Base-by-base conservation (phyloP, 2,113 vertebrate species). In the Mionectes macconnelli region DNA sequence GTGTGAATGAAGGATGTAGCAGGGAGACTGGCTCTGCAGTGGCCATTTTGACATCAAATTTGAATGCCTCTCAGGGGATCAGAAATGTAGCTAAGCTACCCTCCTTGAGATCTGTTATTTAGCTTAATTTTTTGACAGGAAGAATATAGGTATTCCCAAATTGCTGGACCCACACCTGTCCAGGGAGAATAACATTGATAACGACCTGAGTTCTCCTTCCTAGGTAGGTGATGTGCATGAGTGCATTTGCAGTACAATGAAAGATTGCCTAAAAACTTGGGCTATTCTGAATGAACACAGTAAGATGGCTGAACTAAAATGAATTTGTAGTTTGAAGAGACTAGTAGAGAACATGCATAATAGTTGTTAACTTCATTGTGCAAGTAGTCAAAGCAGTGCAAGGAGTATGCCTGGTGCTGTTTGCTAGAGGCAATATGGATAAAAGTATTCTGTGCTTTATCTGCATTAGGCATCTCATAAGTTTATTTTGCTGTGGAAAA, bases 41-140 rank as follows among this genome's bases (percentile, higher is more conserved):
- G 80, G 88, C 93, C 91, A 87, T 95, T 94, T 91, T 89, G 70
- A 42, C n/a, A 42, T 47, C 68, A 92, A 68, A 70, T 75, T 33
- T 27, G 39, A 56, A 33, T 13, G 21, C 23, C 66, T 69, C 49
- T 82, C 15, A 19, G 18, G 20, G 39, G 18, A 33, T 52, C 8
- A 18, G 49, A 55, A 68, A 5, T 1, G 8, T 30, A 40, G n/a
- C 67, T 60, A 31, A 81, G 66, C 62, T 45, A 47, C 9, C 23
- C n/a, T 82, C 33, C 31, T 53, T 24, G 23, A 57, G 37, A 37
- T 68, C 14, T 11, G 7, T 57, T 72, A 11, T 40, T 45, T 73
- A 40, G 31, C 62, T 69, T 49, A 10, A 5, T 6, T 84, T 88
- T 84, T 81, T 68, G 64, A 37, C 55, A 44, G 49, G 44, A 87